A percentile compares a stretch with the other conserved stretches of the same genome.
Evolutionary conservation across 2,797 vertebrate genomes (phyloP).

Genomic region (Periophthalmus magnuspinnatus): DNA sequence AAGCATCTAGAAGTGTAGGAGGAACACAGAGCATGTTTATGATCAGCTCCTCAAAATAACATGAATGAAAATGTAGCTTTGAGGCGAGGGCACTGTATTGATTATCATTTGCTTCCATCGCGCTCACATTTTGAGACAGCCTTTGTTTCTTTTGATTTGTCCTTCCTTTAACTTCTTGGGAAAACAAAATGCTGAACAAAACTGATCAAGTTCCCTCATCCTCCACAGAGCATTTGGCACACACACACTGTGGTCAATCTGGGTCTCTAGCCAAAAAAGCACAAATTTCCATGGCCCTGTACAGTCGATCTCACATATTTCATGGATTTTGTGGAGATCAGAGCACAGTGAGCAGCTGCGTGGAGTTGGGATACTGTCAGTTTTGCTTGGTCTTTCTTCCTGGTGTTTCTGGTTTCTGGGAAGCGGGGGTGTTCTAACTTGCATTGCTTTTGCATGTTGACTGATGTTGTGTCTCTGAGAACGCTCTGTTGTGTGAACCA

Average conservation of each 20-base stretch:
- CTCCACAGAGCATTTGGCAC: constrained; percentile 56
- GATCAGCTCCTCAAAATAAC: constrained; percentile 61
- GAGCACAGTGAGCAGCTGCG: constrained; percentile 51
- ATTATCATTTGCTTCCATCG: constrained; percentile 62
- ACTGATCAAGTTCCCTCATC: constrained; percentile 56
- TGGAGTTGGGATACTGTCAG: constrained; percentile 53
- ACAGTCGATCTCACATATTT: constrained; percentile 30
- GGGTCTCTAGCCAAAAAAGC: constrained; percentile 46
- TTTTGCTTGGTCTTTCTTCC: constrained; percentile 60
- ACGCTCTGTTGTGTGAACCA: constrained; percentile 46
- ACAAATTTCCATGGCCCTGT: constrained; percentile 26
- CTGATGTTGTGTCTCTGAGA: constrained; percentile 60
- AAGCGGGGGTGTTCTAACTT: constrained; percentile 64
- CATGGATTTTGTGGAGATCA: constrained; percentile 26
- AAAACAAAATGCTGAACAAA: constrained; percentile 63
- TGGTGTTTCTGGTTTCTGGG: constrained; percentile 52
- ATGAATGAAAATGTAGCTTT: constrained; percentile 44
- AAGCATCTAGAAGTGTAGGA: constrained; percentile 35
- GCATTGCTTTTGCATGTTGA: constrained; percentile 71
- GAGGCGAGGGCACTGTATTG: constrained; percentile 60
- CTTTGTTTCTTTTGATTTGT: constrained; percentile 32
- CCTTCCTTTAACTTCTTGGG: constrained; percentile 32
- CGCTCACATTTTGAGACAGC: constrained; percentile 57
- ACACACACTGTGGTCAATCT: constrained; percentile 43
- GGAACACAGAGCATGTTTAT: constrained; percentile 54